phyloP scores from a whole-genome alignment of 2,888 invertebrate genomes.

The Punctoribates punctum region DNA sequence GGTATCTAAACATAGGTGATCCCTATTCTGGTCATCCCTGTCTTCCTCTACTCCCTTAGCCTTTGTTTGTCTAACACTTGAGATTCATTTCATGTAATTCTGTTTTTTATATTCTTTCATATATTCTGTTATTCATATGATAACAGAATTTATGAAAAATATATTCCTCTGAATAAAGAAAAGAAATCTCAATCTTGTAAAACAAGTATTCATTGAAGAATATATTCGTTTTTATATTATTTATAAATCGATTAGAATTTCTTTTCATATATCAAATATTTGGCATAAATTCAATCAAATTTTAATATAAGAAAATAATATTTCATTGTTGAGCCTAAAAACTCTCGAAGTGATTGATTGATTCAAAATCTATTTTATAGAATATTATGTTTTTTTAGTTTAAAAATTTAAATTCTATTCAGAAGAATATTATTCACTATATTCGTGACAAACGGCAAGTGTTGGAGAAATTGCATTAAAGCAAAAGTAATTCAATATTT shows the following conservation, averaged over 20 bases:
- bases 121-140: no score
- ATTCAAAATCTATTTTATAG: neutral
- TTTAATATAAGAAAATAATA: neutral
- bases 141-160: no score
- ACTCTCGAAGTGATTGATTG: neutral
- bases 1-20: no score
- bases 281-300: neutral
- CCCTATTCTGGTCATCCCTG: neutral
- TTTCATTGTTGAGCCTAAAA: neutral
- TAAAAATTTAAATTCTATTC: neutral
- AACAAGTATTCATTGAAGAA: no score
- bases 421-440: neutral
- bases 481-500: slow-evolving; percentile 4
- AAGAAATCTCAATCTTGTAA: no score
- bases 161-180: no score
- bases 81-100: neutral
- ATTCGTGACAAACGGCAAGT: neutral
- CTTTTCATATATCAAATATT: no score
- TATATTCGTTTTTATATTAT: no score
- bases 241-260: no score
- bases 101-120: no score
- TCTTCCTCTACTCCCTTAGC: neutral
- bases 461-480: neutral
- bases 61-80: slow-evolving; percentile 31
- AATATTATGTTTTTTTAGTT: neutral